phyloP scores from a whole-genome alignment of 1,140 invertebrate genomes.

The Centruroides vittatus region DNA sequence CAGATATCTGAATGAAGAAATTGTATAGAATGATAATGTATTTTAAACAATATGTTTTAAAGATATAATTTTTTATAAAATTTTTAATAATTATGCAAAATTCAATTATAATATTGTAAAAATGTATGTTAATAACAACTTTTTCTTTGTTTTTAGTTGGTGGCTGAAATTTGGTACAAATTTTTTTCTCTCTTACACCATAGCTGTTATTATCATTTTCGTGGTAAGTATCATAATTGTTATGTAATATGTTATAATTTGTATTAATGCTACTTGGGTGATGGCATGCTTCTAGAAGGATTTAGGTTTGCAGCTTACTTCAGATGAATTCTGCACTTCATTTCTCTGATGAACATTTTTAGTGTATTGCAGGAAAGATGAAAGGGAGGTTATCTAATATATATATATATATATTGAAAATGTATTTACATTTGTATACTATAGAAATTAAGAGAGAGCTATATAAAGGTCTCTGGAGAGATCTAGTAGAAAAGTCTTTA shows the following conservation, averaged over 20 bases:
- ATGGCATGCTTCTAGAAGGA: not conserved
- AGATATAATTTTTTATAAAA: too few relatives aligned
- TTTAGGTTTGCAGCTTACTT: not conserved
- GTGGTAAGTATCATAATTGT: not conserved
- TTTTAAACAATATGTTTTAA: too few relatives aligned
- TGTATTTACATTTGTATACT: not conserved
- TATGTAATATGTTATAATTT: not conserved
- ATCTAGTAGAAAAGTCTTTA: too few relatives aligned
- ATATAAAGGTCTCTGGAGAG: too few relatives aligned
- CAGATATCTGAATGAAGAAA: too few relatives aligned
- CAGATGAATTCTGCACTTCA: not conserved
- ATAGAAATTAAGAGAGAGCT: too few relatives aligned
- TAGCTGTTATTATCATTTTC: constrained; percentile 1
- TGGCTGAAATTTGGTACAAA: constrained; percentile 13
- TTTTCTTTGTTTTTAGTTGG: constrained; percentile 6
- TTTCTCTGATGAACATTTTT: not conserved
- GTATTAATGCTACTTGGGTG: not conserved
- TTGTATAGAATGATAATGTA: too few relatives aligned
- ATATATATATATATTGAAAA: not conserved
- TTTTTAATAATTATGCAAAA: too few relatives aligned
- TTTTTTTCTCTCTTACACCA: constrained; percentile 13
- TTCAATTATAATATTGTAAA: too few relatives aligned
- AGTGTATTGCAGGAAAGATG: not conserved
- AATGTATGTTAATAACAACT: too few relatives aligned
- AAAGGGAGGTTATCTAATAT: too few relatives aligned